Evolutionary conservation across 1,140 invertebrate species (phyloP), one percentile per base, ranked within the genome.

Genomic region (Hyphantria cunea): DNA sequence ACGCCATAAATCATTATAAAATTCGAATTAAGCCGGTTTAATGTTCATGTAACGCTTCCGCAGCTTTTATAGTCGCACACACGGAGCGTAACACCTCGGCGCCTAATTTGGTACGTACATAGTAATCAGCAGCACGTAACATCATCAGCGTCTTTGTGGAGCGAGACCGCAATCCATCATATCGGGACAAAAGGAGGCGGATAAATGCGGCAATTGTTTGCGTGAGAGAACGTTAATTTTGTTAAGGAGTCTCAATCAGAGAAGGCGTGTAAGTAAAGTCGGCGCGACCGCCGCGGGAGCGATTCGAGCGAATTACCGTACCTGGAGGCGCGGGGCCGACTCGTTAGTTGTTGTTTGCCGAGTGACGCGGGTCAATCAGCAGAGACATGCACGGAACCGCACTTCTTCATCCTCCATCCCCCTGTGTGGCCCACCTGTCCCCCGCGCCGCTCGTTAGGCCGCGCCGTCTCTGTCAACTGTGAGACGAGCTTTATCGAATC

Each of bases 361-460:
- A 86, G 89, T 90, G 87, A 89, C 89, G 91, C 91, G 92, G 91
- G 92, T 90, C 88, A 89, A 90, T 93, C 92, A 93, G 93, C 93
- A 93, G 92, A 93, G 92, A 92, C 92, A 93, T 93, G 86, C 92
- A 92, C 91, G 92, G 92, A 93, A 92, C 93, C 93, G 93, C 92
- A 93, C 91, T 92, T 92, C 90, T 92, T 92, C 91, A 81, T 82
- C 90, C 87, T 82, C 77, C 90, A 86, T 82, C 77, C 79, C 60
- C 70, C 56, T 32, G 31, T 55, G 69, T 71, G 61, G 48, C 66
- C 44, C 65, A 70, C 70, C 66, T 49, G 47, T 47, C 60, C 80
- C 70, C 63, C 69, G 61, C 76, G 55, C 74, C 84, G 80, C 81
- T 88, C 85, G 85, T 87, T 89, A 88, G 84, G 83, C 83, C 83